phyloP scores from a whole-genome alignment of 2,113 vertebrate species.

The Lethenteron reissneri region DNA sequence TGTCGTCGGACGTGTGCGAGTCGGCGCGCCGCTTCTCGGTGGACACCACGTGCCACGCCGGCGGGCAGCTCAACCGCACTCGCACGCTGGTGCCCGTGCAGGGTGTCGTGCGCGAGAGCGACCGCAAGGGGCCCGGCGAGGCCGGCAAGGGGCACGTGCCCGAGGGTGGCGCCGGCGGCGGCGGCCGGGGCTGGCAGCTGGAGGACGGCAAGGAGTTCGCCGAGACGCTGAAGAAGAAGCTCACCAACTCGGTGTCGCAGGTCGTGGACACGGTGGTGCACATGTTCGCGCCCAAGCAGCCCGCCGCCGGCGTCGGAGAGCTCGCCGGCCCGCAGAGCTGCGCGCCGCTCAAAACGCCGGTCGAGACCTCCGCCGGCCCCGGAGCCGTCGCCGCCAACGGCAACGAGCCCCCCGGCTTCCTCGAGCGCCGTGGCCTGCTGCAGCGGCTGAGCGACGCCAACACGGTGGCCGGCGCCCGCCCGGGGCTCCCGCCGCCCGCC shows the following conservation, averaged over 20 bases:
- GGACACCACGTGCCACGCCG: neutral
- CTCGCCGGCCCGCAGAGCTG: too few relatives aligned
- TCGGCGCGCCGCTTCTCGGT: too few relatives aligned
- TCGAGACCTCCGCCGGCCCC: neutral
- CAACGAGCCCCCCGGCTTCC: neutral
- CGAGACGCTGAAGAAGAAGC: neutral
- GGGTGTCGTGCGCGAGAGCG: conserved; percentile 1
- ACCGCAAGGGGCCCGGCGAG: neutral
- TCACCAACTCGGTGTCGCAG: conserved; percentile 1
- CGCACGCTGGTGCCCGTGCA: neutral
- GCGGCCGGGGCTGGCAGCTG: too few relatives aligned
- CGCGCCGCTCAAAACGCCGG: neutral
- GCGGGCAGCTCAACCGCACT: neutral
- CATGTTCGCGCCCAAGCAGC: neutral
- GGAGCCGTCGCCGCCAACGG: neutral
- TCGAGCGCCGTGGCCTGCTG: too few relatives aligned
- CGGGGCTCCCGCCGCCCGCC: neutral
- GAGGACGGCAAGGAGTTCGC: neutral
- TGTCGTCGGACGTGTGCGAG: too few relatives aligned
- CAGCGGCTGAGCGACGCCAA: neutral
- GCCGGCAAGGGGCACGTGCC: too few relatives aligned
- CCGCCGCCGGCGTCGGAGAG: neutral
- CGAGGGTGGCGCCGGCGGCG: too few relatives aligned
- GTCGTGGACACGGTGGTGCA: conserved; percentile 1
- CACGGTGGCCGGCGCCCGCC: neutral